Evolutionary conservation across 1,140 invertebrate genomes (phyloP).

Genomic region (Oedothorax gibbosus): DNA sequence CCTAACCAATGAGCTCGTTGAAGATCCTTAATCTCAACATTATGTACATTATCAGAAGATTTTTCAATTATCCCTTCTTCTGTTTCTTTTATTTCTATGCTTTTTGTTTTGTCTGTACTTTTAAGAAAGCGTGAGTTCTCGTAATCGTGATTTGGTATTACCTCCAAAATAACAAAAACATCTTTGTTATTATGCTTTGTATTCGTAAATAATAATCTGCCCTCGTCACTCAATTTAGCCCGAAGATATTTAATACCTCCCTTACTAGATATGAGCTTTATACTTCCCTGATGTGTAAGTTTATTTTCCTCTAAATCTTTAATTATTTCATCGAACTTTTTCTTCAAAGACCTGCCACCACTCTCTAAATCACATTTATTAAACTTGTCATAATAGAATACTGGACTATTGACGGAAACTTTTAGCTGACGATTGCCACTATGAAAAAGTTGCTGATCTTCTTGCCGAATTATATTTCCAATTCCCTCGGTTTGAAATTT

Average conservation of each 20-base stretch:
- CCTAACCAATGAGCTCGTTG: conserved; percentile 9
- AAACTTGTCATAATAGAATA: too few relatives aligned
- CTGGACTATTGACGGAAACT: too few relatives aligned
- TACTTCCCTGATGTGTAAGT: too few relatives aligned
- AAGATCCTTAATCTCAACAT: conserved; percentile 24
- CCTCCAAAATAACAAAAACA: conserved; percentile 27
- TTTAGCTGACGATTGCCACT: too few relatives aligned
- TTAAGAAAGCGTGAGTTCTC: background rate
- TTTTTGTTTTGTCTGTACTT: conserved; percentile 5
- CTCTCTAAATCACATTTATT: too few relatives aligned
- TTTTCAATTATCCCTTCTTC: too few relatives aligned
- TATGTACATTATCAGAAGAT: conserved; percentile 12
- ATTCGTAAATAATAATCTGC: conserved; percentile 33
- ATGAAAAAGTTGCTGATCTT: too few relatives aligned
- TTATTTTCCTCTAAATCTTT: too few relatives aligned
- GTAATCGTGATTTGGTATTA: conserved; percentile 27
- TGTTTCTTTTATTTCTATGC: conserved; percentile 10
- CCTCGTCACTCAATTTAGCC: conserved; percentile 25
- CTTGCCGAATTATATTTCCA: too few relatives aligned
- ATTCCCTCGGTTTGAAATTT: too few relatives aligned
- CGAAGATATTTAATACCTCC: conserved; percentile 24
- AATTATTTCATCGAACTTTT: too few relatives aligned
- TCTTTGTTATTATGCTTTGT: conserved; percentile 34
- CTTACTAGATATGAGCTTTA: conserved; percentile 5
- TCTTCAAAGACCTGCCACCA: too few relatives aligned